Evolutionary conservation across 1,140 invertebrate species (phyloP), one percentile per base, ranked within the genome.

Genomic region (Caenorhabditis tropicalis): DNA sequence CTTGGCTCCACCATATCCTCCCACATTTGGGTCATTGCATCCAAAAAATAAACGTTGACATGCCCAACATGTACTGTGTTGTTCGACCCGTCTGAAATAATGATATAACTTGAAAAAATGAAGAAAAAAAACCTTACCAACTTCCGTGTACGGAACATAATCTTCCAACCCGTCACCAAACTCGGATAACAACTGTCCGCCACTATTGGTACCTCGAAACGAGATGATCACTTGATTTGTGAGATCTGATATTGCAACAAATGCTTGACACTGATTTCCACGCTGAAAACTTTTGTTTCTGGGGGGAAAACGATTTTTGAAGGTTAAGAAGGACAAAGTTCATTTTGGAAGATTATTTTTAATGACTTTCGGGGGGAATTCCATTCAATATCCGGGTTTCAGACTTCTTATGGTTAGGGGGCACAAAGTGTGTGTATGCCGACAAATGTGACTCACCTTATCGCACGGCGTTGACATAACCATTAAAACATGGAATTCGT

Each of bases 211-310:
- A 2, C 82, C 82, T 10, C 82, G 56, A 24, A 82, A 82, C 5
- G 82, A 82, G 19, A 82, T 43, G 16, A 82, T 70, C 15, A 82
- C 60, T 48, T 58, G 56, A 46, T 82, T 82, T 29, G 56, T 70
- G 15, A 19, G 5, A 74, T 70, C 48, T 4, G 82, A 82, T 10
- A 82, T 60, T 33, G 82, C 82, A 27, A 51, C n/a, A n/a, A 46
- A 82, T 1, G 82, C 82, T 74, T 82, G 82, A 49, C 82, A 82
- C 16, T 65, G 39, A 21, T 82, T 82, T 58, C 60, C 39, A n/a
- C 39, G 36, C 82, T 82, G 31, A 70, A 82, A 82, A n/a, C n/a
- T n/a, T n/a, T n/a, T n/a, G n/a, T n/a, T n/a, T n/a, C n/a, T n/a
- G n/a, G n/a, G n/a, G n/a, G n/a, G n/a, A n/a, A n/a, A n/a, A n/a